Percentiles rank a stretch among this genome's conserved stretches.
Conservation (phyloP, 2,797 vertebrate genomes). For the Urocyon cinereoargenteus region DNA sequence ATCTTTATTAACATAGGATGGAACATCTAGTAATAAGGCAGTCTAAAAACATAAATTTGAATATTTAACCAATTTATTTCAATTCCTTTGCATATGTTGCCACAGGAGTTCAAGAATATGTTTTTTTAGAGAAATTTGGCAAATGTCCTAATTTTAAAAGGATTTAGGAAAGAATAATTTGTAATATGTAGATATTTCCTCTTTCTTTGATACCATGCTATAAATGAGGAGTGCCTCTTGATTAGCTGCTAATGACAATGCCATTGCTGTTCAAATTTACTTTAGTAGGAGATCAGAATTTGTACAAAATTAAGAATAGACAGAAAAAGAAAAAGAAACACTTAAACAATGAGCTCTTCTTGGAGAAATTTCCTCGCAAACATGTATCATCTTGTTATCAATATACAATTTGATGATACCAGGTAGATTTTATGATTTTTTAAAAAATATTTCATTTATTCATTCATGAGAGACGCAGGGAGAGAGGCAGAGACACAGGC, state of each 20-base stretch:
- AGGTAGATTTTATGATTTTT: background rate
- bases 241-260: background rate
- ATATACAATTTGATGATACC: background rate
- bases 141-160: slow-evolving; percentile 1
- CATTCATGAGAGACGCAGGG: too few relatives aligned
- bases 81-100: background rate
- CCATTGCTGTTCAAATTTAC: background rate
- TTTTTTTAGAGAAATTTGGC: slow-evolving; percentile 1
- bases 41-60: background rate
- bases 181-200: background rate
- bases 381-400: background rate
- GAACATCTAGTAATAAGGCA: background rate
- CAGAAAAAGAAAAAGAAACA: background rate
- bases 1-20: slow-evolving; percentile 35
- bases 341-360: background rate
- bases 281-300: background rate
- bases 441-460: too few relatives aligned
- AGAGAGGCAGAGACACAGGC: too few relatives aligned
- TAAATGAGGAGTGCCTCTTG: background rate
- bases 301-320: background rate
- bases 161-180: background rate
- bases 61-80: background rate
- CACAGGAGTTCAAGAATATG: background rate
- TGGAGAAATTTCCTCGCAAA: background rate
- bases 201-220: background rate